Base-by-base conservation (phyloP, 2,113 vertebrate species). In the Octodon degus region DNA sequence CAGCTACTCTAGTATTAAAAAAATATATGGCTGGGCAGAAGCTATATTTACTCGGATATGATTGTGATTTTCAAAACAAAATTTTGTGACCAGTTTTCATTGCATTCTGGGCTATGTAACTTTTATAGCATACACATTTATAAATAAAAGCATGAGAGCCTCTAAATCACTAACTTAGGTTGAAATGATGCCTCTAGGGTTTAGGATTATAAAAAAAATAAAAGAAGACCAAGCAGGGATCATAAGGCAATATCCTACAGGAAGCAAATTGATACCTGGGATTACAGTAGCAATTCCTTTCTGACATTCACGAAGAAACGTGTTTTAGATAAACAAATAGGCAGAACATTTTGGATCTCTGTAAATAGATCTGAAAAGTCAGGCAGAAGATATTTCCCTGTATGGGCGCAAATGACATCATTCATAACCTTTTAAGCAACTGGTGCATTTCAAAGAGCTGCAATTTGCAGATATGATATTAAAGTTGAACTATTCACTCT, bases 241-340 rank as follows among this genome's bases (percentile, higher is more conserved):
- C 97, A 98, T 95, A 96, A 98, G 97, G 97, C 97, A 98, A 97
- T 98, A 98, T 97, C 97, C 96, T 96, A 96, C 95, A 97, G 94
- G 86, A 94, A 97, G 97, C 96, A 98, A 97, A 98, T 92, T 97
- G 97, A 97, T 97, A 94, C 37, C 96, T 95, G 96, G 91, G 70
- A 98, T 98, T 94, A 98, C 80, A 97, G 95, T 24, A 97, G 95
- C 83, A 97, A 97, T 98, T 97, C 97, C 89, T 97, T 97, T 96
- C 96, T 97, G 96, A 96, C 95, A 93, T 96, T 97, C 95, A 97
- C 43, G 90, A 93, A 93, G 83, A 86, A 96, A 97, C 94, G 92
- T 70, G 88, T 97, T 97, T 98, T 95, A 93, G 96, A 91, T 97
- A 96, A 97, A 76, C 90, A 96, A 96, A 96, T 96, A 97, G 96